Percentiles rank a stretch among this genome's conserved stretches.
phyloP scores from a whole-genome alignment of 1,140 invertebrate species.

The Sitobion miscanthi region DNA sequence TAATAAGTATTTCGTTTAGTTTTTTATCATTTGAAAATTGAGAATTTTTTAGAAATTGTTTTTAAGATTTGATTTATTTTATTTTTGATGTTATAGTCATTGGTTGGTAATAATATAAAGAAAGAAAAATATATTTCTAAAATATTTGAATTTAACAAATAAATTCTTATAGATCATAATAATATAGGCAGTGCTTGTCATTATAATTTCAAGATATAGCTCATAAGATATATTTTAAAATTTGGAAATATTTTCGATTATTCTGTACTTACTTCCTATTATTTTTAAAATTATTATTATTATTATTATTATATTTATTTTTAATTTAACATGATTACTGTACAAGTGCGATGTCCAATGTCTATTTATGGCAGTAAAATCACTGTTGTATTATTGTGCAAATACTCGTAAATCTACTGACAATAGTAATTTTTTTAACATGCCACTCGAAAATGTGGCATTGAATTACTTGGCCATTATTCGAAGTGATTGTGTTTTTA shows the following conservation, averaged over 20 bases:
- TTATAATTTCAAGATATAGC: not conserved
- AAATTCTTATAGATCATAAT: not conserved
- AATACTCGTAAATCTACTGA: not conserved
- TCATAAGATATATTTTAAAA: not conserved
- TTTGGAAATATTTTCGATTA: not conserved
- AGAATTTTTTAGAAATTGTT: too few relatives aligned
- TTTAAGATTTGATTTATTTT: too few relatives aligned
- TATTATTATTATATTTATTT: not conserved
- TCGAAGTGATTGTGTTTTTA: not conserved
- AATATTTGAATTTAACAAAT: not conserved
- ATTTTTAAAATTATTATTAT: not conserved
- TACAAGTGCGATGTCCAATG: not conserved
- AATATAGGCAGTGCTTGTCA: not conserved
- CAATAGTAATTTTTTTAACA: not conserved
- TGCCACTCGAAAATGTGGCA: not conserved
- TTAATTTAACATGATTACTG: not conserved
- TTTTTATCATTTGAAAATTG: too few relatives aligned
- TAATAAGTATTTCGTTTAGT: too few relatives aligned
- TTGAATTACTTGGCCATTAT: not conserved
- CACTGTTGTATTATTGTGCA: slow-evolving; percentile 4
- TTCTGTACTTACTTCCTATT: not conserved
- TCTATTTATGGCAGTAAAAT: not conserved
- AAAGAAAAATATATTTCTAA: not conserved
- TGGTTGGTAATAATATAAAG: too few relatives aligned
- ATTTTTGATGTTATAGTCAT: too few relatives aligned